Percentiles rank a stretch among this genome's conserved stretches.
phyloP scores from a whole-genome alignment of 2,113 vertebrate species.

The Corythornis cristatus region DNA sequence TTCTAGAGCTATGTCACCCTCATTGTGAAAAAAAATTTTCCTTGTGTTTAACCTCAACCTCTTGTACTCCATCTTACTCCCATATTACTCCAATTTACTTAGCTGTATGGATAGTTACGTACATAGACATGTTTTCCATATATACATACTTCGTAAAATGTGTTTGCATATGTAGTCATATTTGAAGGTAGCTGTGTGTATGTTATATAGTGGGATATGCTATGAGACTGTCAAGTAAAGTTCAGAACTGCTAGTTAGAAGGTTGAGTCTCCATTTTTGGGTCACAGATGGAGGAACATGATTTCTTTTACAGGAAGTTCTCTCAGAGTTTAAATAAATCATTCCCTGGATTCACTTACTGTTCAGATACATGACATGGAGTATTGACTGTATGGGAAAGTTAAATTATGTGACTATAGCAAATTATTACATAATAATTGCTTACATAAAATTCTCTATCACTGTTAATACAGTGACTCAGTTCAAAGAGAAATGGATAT shows the following conservation, averaged over 20 bases:
- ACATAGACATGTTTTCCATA: not conserved
- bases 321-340: not conserved
- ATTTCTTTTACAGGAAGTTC: not conserved
- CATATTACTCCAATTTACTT: not conserved
- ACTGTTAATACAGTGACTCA: fast-evolving
- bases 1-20: not conserved
- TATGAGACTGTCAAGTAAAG: not conserved
- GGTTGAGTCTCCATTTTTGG: not conserved
- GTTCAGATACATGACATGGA: not conserved
- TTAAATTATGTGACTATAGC: not conserved
- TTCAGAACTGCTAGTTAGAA: not conserved
- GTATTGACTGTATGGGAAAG: not conserved
- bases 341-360: not conserved
- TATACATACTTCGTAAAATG: not conserved
- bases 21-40: too few relatives aligned
- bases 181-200: not conserved
- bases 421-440: not conserved
- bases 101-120: not conserved
- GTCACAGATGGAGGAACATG: not conserved
- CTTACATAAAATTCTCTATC: not conserved
- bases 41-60: too few relatives aligned
- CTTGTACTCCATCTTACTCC: too few relatives aligned
- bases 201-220: not conserved
- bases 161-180: not conserved
- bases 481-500: not conserved